Percentiles rank a stretch among this genome's conserved stretches.
Evolutionary conservation across 1,140 invertebrate species (phyloP).

Genomic region (Drosophila jambulina): DNA sequence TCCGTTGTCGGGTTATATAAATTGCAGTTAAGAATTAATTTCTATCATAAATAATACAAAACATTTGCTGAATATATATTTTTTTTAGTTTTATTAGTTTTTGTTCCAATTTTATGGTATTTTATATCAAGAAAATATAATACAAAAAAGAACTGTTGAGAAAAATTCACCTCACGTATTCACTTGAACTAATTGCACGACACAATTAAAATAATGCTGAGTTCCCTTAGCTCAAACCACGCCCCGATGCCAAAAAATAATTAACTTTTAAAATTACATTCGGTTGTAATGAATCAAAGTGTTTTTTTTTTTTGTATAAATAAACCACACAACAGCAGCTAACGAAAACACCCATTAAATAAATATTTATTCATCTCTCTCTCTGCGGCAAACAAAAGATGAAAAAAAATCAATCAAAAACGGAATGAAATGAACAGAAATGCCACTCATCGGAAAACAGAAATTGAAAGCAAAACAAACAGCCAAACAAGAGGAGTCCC

Average conservation of each 20-base stretch:
- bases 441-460: constrained; percentile 21
- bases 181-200: constrained; percentile 5
- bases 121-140: background rate
- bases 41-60: background rate
- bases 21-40: background rate
- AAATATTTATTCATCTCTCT: constrained; percentile 14
- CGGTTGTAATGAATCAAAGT: constrained; percentile 6
- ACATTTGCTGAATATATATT: background rate
- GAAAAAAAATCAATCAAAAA: constrained; percentile 44
- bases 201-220: constrained; percentile 8
- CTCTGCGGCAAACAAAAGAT: background rate
- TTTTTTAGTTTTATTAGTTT: background rate
- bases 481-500: constrained; percentile 24
- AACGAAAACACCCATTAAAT: constrained; percentile 4
- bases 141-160: background rate
- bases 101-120: no score
- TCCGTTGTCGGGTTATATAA: background rate
- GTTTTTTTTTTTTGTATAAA: constrained; percentile 6
- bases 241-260: constrained; percentile 36
- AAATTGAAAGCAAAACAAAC: constrained; percentile 18
- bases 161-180: constrained; percentile 15
- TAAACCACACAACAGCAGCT: constrained; percentile 4
- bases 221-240: background rate
- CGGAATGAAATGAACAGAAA: constrained; percentile 21
- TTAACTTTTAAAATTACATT: constrained; percentile 21